Conservation (phyloP, 2,113 vertebrate species). For the Setophaga kirtlandii region DNA sequence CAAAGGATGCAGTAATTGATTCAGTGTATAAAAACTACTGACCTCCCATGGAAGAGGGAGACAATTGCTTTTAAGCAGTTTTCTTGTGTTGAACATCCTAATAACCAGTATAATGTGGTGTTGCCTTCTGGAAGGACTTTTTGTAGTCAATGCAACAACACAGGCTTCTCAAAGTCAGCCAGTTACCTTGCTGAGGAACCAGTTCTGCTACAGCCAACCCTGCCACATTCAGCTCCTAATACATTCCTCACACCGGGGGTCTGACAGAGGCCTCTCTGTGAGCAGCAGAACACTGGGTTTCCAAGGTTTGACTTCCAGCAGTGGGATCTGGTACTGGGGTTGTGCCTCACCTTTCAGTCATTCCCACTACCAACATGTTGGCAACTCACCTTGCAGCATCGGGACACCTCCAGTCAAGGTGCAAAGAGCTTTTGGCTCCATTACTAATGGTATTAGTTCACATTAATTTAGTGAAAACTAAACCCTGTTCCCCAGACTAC, state of each 20-base stretch:
- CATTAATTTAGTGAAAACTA: not conserved
- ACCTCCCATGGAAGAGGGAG: not conserved
- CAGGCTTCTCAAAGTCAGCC: not conserved
- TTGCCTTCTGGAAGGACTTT: not conserved
- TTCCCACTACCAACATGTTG: fast-evolving
- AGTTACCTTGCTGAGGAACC: not conserved
- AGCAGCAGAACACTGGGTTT: fast-evolving
- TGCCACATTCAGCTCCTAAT: not conserved
- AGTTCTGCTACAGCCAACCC: not conserved
- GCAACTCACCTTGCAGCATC: not conserved
- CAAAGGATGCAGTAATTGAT: not conserved
- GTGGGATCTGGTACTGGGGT: not conserved
- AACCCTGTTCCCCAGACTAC: not conserved
- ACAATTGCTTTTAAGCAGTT: not conserved
- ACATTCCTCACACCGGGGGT: fast-evolving
- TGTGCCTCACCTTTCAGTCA: not conserved
- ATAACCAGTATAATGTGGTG: fast-evolving
- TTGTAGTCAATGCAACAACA: not conserved
- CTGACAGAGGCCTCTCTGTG: fast-evolving
- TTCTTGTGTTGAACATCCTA: not conserved
- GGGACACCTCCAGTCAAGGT: not conserved
- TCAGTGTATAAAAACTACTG: not conserved
- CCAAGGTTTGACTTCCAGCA: not conserved
- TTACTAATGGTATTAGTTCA: not conserved
- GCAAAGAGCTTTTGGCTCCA: not conserved